Conservation (phyloP, 2,797 vertebrate species). For the Spinibarbus caldwelli region DNA sequence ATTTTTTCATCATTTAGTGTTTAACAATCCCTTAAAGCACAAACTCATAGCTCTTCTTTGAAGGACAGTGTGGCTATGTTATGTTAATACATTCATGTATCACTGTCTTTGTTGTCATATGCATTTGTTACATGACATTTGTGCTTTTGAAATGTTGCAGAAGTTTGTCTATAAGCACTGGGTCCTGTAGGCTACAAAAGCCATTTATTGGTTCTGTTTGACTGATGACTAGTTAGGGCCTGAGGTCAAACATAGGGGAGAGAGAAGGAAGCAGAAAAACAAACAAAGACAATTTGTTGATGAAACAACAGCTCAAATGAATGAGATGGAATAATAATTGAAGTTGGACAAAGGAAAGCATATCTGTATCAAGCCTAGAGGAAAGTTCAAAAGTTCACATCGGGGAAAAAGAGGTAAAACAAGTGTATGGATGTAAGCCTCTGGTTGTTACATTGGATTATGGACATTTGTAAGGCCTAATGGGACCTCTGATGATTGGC, state of each 20-base stretch:
- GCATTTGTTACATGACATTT: conserved; percentile 3
- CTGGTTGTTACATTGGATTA: not conserved
- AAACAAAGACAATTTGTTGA: too few relatives aligned
- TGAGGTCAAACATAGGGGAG: not conserved
- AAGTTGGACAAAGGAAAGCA: not conserved
- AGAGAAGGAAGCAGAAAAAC: not conserved
- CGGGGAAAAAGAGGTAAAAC: not conserved
- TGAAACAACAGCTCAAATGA: not conserved
- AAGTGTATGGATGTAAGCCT: not conserved
- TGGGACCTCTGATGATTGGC: not conserved
- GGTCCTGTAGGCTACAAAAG: conserved; percentile 10
- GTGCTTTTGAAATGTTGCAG: conserved; percentile 10
- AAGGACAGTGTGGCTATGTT: not conserved
- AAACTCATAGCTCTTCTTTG: not conserved
- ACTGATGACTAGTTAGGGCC: not conserved
- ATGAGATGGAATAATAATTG: not conserved
- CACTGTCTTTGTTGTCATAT: not conserved
- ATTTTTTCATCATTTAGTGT: conserved; percentile 25
- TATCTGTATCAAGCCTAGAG: not conserved
- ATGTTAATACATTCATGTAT: not conserved
- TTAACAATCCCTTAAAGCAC: conserved; percentile 40
- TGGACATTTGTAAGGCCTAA: not conserved
- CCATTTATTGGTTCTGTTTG: conserved; percentile 5
- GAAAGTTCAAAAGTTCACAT: conserved; percentile 12
- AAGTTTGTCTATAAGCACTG: not conserved